These are phyloP conservation scores for Struthio camelus DNA, from an alignment of 2,113 vertebrate species.

Conservation along the genomic window DNA sequence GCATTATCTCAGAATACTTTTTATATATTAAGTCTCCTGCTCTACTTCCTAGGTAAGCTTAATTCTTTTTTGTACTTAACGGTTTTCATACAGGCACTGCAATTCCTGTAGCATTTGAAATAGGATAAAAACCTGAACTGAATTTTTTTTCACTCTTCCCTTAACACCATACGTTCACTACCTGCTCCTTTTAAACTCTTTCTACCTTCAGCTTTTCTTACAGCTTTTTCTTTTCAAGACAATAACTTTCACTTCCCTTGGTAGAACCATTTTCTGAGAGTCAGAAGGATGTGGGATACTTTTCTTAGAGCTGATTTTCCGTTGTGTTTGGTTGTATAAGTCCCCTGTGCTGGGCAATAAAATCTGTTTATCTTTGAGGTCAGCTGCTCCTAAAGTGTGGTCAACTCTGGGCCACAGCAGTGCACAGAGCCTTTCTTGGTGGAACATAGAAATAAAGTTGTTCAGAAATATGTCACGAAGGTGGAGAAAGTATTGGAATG, in stretches of 20 bases:
- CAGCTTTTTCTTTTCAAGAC: no score
- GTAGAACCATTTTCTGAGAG: background rate
- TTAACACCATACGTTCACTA: background rate
- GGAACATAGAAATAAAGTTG: background rate
- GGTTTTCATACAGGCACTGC: background rate
- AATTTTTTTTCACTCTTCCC: background rate
- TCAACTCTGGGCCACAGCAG: background rate
- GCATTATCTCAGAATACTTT: background rate
- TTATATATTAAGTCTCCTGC: background rate
- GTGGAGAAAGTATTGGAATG: background rate
- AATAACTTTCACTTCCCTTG: background rate
- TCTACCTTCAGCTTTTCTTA: no score
- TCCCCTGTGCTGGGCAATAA: background rate
- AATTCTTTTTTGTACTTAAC: background rate
- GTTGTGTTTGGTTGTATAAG: background rate
- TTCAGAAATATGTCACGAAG: background rate
- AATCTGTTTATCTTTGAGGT: background rate
- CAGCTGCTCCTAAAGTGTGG: background rate
- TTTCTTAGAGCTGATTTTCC: background rate
- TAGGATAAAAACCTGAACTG: background rate
- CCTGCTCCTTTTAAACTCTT: background rate
- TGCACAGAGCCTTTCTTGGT: background rate
- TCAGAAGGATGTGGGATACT: background rate
- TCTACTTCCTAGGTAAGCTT: background rate
- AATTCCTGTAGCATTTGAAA: background rate